These are phyloP conservation scores for Brachionichthys hirsutus DNA, from an alignment of 2,113 vertebrate genomes.

Conservation along the genomic window DNA sequence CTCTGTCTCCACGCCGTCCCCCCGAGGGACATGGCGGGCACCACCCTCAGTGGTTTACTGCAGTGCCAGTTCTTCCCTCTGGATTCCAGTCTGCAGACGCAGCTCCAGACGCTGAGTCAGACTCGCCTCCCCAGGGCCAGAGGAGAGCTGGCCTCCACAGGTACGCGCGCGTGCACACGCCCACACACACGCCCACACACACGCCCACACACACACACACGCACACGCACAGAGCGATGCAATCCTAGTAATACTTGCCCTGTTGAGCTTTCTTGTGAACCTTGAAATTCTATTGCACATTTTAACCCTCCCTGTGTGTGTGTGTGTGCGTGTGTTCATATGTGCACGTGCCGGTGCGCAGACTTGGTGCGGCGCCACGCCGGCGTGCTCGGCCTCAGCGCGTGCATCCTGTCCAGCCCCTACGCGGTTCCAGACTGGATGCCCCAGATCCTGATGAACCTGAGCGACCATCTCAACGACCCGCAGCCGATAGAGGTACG, in stretches of 20 bases:
- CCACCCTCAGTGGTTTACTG: conserved; percentile 92
- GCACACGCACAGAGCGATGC: conserved; percentile 40
- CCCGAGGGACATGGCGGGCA: conserved; percentile 93
- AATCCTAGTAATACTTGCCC: conserved; percentile 60
- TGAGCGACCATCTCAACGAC: conserved; percentile 94
- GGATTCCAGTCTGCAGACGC: conserved; percentile 89
- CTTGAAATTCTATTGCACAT: conserved; percentile 48
- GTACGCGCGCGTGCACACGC: conserved; percentile 80
- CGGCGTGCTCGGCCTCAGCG: conserved; percentile 92
- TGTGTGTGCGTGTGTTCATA: conserved; percentile 22
- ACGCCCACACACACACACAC: conserved; percentile 13
- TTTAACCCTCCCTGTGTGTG: conserved; percentile 31
- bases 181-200: conserved; percentile 21
- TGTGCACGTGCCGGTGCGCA: conserved; percentile 51
- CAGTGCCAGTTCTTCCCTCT: conserved; percentile 96
- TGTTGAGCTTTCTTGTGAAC: conserved; percentile 57
- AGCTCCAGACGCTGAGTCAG: conserved; percentile 96
- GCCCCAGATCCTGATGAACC: conserved; percentile 96
- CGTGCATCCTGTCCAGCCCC: conserved; percentile 93
- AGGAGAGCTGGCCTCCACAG: conserved; percentile 83
- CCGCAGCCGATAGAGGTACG: conserved; percentile 96
- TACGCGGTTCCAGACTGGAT: conserved; percentile 98
- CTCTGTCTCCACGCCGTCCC: neutral
- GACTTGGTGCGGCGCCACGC: conserved; percentile 94
- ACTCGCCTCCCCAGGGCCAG: conserved; percentile 90